phyloP scores from a whole-genome alignment of 1,140 invertebrate species.

The Rhopalosiphum padi region DNA sequence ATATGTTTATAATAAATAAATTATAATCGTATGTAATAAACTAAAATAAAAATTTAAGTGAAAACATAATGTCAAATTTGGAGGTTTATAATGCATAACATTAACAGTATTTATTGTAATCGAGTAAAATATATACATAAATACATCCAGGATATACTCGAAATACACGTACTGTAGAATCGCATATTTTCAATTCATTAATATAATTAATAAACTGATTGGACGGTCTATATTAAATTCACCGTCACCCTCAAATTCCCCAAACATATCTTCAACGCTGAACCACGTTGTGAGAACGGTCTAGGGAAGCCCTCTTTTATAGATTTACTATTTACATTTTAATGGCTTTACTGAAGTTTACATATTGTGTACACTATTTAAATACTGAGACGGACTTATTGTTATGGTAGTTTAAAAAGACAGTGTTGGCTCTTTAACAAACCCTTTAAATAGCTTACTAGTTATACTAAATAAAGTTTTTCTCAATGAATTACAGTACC shows the following conservation, averaged over 20 bases:
- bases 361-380: neutral
- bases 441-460: neutral
- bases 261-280: neutral
- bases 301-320: neutral
- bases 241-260: neutral
- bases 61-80: neutral
- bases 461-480: neutral
- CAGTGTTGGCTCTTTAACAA: neutral
- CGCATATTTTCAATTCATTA: neutral
- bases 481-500: neutral
- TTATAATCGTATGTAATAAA: neutral
- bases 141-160: too few relatives aligned
- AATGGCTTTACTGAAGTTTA: neutral
- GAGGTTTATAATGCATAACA: neutral
- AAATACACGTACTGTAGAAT: neutral
- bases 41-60: neutral
- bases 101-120: too few relatives aligned
- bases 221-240: neutral
- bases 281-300: neutral
- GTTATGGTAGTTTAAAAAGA: neutral
- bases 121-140: neutral
- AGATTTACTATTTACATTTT: slow-evolving; percentile 13
- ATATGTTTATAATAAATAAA: neutral
- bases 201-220: neutral
- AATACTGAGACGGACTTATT: neutral